Conservation (phyloP, 2,888 invertebrate species). For the Anoncus sp. region DNA sequence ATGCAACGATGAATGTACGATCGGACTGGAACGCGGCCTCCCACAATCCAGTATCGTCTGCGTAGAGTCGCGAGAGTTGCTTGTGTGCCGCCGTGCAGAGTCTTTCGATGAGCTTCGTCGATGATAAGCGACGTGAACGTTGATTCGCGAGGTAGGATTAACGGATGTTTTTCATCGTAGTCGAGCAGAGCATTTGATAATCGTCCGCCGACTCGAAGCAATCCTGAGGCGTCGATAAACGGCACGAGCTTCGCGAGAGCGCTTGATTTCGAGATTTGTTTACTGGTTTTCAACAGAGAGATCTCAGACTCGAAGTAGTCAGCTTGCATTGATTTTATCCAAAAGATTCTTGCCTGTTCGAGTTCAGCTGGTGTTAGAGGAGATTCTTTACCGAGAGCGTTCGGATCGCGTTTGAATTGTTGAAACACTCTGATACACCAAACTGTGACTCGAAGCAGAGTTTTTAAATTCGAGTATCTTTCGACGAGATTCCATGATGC, state of each 20-base stretch:
- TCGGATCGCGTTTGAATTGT: constrained; percentile 27
- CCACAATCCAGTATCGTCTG: constrained; percentile 47
- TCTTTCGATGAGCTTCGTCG: constrained; percentile 34
- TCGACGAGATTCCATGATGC: constrained; percentile 28
- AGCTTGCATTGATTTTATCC: constrained; percentile 29
- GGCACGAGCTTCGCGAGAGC: constrained; percentile 32
- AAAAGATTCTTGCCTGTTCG: constrained; percentile 30
- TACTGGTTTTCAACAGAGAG: constrained; percentile 12
- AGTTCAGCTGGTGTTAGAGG: constrained; percentile 28
- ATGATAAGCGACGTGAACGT: constrained; percentile 44
- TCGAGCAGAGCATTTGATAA: constrained; percentile 32
- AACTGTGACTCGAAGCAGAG: constrained; percentile 27
- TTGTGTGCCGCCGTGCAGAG: constrained; percentile 58
- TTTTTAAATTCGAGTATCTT: constrained; percentile 24
- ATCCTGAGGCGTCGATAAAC: constrained; percentile 39
- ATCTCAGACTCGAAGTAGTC: constrained; percentile 29
- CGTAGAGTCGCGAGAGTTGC: constrained; percentile 39
- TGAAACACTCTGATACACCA: constrained; percentile 26
- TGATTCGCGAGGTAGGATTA: constrained; percentile 41
- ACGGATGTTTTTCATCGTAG: constrained; percentile 40
- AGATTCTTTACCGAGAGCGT: constrained; percentile 6
- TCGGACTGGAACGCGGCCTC: constrained; percentile 32
- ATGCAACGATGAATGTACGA: constrained; percentile 49
- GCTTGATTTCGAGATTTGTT: constrained; percentile 15
- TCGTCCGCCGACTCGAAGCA: constrained; percentile 55